phyloP scores from a whole-genome alignment of 2,797 vertebrate species.

The Falco rusticolus region DNA sequence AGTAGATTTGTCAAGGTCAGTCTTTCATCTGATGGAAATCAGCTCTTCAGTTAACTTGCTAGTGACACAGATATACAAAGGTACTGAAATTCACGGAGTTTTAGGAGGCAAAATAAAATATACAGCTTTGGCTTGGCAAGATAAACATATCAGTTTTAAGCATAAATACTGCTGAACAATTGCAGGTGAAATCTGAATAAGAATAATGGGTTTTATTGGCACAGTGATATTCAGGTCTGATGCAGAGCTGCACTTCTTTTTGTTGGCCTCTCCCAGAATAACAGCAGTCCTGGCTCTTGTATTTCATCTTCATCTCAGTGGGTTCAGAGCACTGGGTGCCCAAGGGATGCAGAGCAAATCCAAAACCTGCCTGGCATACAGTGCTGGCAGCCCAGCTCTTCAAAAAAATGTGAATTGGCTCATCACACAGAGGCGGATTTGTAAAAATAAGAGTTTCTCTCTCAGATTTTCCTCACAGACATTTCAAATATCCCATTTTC shows the following conservation, averaged over 20 bases:
- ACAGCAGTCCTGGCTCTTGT: not conserved
- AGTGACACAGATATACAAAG: not conserved
- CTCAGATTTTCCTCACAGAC: not conserved
- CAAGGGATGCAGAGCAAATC: not conserved
- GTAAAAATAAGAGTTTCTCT: not conserved
- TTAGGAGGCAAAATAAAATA: not conserved
- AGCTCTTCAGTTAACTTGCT: not conserved
- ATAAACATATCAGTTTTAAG: not conserved
- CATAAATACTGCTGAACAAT: not conserved
- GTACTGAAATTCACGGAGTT: not conserved
- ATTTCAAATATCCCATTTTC: not conserved
- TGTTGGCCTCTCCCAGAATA: not conserved
- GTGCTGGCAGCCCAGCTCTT: not conserved
- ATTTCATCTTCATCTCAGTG: not conserved
- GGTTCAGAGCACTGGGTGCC: not conserved
- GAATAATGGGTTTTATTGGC: not conserved
- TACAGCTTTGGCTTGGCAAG: not conserved
- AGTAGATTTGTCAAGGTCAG: not conserved
- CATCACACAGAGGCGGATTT: not conserved
- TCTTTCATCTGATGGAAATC: not conserved
- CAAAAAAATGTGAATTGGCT: not conserved
- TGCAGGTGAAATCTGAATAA: not conserved
- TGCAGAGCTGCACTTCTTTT: not conserved
- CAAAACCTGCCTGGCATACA: not conserved
- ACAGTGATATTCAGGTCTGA: not conserved